A percentile compares a stretch with the other conserved stretches of the same genome.
Conservation (phyloP, 2,797 vertebrate species). For the Natrix natrix region DNA sequence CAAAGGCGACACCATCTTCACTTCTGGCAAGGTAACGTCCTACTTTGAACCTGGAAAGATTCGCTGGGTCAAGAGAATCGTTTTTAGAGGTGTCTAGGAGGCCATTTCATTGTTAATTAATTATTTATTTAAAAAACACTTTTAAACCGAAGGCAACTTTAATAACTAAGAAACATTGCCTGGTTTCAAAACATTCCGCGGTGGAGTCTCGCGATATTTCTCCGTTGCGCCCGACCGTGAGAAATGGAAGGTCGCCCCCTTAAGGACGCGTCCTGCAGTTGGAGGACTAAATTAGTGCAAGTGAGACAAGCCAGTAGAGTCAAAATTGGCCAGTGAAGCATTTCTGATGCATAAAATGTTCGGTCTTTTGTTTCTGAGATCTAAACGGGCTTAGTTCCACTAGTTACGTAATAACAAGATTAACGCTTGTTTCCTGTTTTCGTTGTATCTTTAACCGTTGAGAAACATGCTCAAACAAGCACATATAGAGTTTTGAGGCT, state of each 20-base stretch:
- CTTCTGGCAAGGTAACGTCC: not conserved
- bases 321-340: not conserved
- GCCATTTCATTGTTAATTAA: not conserved
- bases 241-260: too few relatives aligned
- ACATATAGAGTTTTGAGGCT: not conserved
- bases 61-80: not conserved
- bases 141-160: not conserved
- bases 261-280: not conserved
- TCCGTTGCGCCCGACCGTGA: not conserved
- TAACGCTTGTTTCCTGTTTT: not conserved
- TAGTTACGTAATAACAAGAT: not conserved
- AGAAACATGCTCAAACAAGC: not conserved
- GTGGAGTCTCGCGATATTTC: not conserved
- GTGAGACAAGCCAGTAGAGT: not conserved
- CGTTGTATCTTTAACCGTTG: too few relatives aligned
- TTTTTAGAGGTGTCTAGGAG: not conserved
- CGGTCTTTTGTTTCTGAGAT: not conserved
- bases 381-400: not conserved
- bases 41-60: too few relatives aligned
- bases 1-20: not conserved
- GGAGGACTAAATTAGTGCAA: not conserved
- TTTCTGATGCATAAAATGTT: not conserved
- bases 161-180: not conserved
- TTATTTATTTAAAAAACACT: not conserved
- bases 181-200: too few relatives aligned